Evolutionary conservation across 2,797 vertebrate genomes (phyloP), one percentile per base, ranked within the genome.

Genomic region (Botia almorhae): DNA sequence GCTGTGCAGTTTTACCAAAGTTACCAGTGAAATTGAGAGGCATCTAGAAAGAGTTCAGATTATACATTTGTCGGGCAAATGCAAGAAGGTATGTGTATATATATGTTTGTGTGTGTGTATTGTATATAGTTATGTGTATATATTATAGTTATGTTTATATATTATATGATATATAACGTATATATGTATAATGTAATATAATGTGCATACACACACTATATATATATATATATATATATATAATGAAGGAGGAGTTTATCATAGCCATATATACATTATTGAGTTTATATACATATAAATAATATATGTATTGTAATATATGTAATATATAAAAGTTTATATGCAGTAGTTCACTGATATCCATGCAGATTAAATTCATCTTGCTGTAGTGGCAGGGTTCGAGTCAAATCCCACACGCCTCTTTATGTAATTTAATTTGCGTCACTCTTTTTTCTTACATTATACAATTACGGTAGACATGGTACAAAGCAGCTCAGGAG

Each of bases 381-480:
- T 43, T 67, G 53, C 46, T 6, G 23, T 61, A 14, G 43, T 65
- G 21, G 21, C 64, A 80, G 64, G 51, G n/a, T 80, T 85, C 80
- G 65, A 70, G 16, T 29, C 29, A 74, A 80, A 78, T 82, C 76
- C 74, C 74, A 43, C 14, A 36, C 33, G 17, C 71, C 43, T 23
- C 51, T 79, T 81, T 77, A 65, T 81, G 69, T 78, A 70, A 55
- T 84, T 86, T 69, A 76, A 69, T 84, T 83, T 80, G 63, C 19
- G 26, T 64, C 46, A 46, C 26, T 65, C 51, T 71, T 77, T 64
- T 33, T 29, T n/a, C 55, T 46, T 60, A 61, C 79, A 74, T 78
- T 58, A 84, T 74, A 82, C 77, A 78, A 82, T 86, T 81, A 86
- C 61, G 61, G 68, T 23, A 77, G 64, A 82, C 77, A 50, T 68